Evolutionary conservation across 2,797 vertebrate species (phyloP).

Genomic region (Vireo griseus): DNA sequence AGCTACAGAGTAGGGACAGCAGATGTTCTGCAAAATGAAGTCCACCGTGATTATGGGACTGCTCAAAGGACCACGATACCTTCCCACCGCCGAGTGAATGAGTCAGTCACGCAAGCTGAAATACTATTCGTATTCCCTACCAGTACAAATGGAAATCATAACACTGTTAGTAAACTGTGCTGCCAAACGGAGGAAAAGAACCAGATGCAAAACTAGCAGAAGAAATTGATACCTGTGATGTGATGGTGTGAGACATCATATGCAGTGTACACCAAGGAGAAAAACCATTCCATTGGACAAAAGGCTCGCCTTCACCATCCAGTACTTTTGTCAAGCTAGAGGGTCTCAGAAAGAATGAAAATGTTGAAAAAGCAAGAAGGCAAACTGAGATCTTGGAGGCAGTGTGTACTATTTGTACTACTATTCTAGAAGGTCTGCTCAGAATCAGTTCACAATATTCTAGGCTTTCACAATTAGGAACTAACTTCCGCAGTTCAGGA

Average conservation of each 20-base stretch:
- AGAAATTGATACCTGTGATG: background rate
- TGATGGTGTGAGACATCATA: background rate
- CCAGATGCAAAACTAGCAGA: background rate
- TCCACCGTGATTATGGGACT: background rate
- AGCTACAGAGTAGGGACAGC: background rate
- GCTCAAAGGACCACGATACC: background rate
- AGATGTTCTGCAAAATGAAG: slow-evolving; percentile 25
- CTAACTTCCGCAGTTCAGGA: background rate
- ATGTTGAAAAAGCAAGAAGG: background rate
- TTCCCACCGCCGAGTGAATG: background rate
- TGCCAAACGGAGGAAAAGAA: background rate
- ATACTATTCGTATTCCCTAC: background rate
- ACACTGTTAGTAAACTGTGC: background rate
- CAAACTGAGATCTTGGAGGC: background rate
- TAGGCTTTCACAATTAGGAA: background rate
- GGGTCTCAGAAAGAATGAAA: background rate
- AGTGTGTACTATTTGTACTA: background rate
- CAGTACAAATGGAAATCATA: background rate
- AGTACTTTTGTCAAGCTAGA: background rate
- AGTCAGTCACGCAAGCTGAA: background rate
- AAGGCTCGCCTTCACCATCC: background rate
- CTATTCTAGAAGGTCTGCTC: background rate
- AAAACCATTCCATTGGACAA: background rate
- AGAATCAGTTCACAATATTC: background rate
- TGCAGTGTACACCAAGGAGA: background rate